These are phyloP conservation scores for Erinaceus europaeus DNA, from an alignment of 2,113 vertebrate genomes.

Conservation along the genomic window DNA sequence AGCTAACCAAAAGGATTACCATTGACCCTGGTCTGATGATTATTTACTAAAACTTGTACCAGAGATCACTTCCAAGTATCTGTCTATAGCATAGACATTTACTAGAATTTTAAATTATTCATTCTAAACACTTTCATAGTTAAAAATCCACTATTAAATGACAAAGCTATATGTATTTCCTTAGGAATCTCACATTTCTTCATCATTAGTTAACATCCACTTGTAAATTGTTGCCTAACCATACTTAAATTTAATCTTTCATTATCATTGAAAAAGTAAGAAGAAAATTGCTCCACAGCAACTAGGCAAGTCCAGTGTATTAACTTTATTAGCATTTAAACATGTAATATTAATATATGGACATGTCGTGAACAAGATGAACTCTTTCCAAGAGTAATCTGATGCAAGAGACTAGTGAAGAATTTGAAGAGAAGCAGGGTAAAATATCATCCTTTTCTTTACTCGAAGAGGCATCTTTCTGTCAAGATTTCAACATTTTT, in stretches of 20 bases:
- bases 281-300: not conserved
- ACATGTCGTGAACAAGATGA: not conserved
- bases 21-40: slow-evolving; percentile 7
- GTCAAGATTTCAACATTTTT: slow-evolving; percentile 59
- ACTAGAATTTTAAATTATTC: slow-evolving; percentile 80
- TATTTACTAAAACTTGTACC: slow-evolving; percentile 49
- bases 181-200: slow-evolving; percentile 78
- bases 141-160: slow-evolving; percentile 77
- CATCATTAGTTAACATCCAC: slow-evolving; percentile 78
- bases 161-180: slow-evolving; percentile 76
- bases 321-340: not conserved
- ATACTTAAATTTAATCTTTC: slow-evolving; percentile 67
- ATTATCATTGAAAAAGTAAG: slow-evolving; percentile 36
- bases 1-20: not conserved
- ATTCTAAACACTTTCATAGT: slow-evolving; percentile 78
- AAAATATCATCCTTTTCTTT: slow-evolving; percentile 40
- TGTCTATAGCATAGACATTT: slow-evolving; percentile 66
- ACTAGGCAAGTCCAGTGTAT: not conserved
- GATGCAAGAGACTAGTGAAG: not conserved
- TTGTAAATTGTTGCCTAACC: slow-evolving; percentile 74
- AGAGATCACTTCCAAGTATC: slow-evolving; percentile 51
- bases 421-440: slow-evolving; percentile 24
- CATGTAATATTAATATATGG: not conserved
- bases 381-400: not conserved
- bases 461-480: slow-evolving; percentile 65